Conservation (phyloP, 2,797 vertebrate species). For the Muscicapa striata region DNA sequence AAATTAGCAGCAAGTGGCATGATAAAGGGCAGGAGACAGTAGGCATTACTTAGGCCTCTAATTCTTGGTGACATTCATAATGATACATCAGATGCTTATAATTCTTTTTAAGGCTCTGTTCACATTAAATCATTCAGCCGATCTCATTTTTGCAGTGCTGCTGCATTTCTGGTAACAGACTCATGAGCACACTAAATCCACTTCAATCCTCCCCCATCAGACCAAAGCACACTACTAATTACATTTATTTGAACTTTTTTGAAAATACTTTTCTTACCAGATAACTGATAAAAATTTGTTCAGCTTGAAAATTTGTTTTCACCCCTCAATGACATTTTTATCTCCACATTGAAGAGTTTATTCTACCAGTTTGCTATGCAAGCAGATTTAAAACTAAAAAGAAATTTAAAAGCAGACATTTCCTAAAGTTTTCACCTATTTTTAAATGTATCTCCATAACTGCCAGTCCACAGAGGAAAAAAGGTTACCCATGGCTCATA, state of each 20-base stretch:
- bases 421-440: conserved; percentile 13
- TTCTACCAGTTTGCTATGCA: background rate
- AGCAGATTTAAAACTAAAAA: background rate
- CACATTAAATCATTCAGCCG: background rate
- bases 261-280: background rate
- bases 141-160: background rate
- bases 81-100: background rate
- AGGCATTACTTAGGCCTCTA: background rate
- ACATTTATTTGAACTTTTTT: background rate
- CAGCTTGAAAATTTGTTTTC: background rate
- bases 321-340: background rate
- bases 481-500: background rate
- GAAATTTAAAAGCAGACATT: background rate
- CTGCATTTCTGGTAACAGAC: background rate
- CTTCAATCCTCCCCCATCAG: background rate
- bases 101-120: background rate
- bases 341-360: background rate
- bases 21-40: background rate
- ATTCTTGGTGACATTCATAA: background rate
- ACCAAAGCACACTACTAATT: background rate
- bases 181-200: background rate
- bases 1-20: background rate
- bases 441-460: background rate
- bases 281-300: background rate
- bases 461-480: background rate